phyloP scores from a whole-genome alignment of 1,140 invertebrate genomes.

The Protaetia brevitarsis region DNA sequence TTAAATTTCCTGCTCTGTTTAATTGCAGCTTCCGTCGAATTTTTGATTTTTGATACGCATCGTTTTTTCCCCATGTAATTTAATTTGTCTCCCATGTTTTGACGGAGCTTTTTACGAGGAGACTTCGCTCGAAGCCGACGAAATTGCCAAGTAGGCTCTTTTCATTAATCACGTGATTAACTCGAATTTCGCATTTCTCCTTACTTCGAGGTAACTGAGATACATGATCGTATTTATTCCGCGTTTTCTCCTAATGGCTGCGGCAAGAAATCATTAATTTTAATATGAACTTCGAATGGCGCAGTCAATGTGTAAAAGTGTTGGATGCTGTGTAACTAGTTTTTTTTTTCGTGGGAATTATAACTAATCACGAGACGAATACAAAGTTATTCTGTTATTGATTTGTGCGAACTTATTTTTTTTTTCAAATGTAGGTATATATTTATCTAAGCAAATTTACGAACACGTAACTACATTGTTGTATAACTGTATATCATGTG shows the following conservation, averaged over 20 bases:
- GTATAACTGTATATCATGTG: no score
- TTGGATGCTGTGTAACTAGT: no score
- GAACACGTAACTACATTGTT: no score
- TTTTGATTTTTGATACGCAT: neutral
- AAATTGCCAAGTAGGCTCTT: neutral
- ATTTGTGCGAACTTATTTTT: no score
- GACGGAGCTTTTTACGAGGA: neutral
- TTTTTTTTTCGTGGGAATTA: no score
- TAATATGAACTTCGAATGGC: neutral
- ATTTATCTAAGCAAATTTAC: no score
- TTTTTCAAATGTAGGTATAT: no score
- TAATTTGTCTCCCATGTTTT: slow-evolving; percentile 12
- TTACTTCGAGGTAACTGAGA: slow-evolving; percentile 4
- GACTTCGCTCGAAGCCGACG: neutral
- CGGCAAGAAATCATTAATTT: neutral
- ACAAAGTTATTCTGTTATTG: no score
- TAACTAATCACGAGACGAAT: no score
- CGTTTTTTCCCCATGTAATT: neutral
- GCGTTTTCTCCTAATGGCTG: neutral
- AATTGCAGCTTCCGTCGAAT: neutral
- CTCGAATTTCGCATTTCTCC: slow-evolving; percentile 15
- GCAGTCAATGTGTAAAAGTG: no score
- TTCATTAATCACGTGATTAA: slow-evolving; percentile 18
- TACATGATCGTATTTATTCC: slow-evolving; percentile 1
- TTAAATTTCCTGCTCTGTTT: slow-evolving; percentile 11